Conservation (phyloP, 2,113 vertebrate genomes). For the Burhinus bistriatus region DNA sequence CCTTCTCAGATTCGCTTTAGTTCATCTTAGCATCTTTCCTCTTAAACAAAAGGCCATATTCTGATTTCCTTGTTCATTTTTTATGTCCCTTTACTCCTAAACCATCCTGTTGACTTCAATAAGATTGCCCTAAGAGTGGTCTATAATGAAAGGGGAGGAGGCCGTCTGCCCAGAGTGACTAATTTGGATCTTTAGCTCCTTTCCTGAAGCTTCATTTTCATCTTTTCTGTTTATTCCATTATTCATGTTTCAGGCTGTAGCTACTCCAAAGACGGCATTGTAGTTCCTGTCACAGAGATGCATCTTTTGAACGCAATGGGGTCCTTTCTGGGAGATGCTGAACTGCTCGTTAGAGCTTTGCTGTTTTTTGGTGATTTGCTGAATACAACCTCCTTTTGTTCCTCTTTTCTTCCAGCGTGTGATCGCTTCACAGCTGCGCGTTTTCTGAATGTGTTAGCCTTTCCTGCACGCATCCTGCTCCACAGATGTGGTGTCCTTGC, state of each 20-base stretch:
- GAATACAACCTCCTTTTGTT: background rate
- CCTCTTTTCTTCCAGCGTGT: background rate
- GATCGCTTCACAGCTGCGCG: background rate
- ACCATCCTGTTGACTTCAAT: background rate
- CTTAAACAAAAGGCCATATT: background rate
- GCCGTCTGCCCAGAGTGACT: background rate
- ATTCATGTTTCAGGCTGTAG: slow-evolving; percentile 9
- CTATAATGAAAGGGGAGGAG: background rate
- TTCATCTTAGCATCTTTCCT: background rate
- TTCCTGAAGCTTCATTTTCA: background rate
- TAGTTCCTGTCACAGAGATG: background rate
- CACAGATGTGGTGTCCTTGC: background rate
- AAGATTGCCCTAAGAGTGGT: background rate
- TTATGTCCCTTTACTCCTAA: background rate
- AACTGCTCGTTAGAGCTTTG: background rate
- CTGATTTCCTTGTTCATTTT: background rate
- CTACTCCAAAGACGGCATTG: background rate
- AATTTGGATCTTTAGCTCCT: background rate
- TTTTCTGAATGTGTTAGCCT: background rate
- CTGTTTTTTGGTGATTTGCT: background rate
- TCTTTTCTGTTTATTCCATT: slow-evolving; percentile 26
- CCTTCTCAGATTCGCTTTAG: background rate
- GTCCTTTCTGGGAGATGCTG: background rate
- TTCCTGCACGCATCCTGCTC: background rate
- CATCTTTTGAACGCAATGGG: background rate